Base-by-base conservation (phyloP, 2,888 invertebrate species). In the Luperina testacea region DNA sequence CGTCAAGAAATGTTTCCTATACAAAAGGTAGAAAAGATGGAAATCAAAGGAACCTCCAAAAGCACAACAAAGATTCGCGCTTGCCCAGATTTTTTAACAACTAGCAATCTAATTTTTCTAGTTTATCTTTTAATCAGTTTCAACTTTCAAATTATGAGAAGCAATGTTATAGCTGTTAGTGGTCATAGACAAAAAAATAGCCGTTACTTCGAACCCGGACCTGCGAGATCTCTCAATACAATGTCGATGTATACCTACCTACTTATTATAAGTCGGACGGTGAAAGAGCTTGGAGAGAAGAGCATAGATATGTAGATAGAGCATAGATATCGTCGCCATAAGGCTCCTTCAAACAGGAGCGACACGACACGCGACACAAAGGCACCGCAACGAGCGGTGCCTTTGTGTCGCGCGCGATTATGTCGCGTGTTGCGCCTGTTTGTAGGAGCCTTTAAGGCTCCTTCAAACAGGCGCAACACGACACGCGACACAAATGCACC, bases 51-150 rank as follows among this genome's bases (percentile, higher is more conserved):
- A 82, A 73, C 69, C 17, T 1, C 0, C 15, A 1, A 59, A 15
- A 20, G 0, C 27, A 9, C 1, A 20, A 38, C 5, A 4, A 51
- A 45, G 13, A 78, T 2, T 78, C 51, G 64, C 13, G 65, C 20
- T 27, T 27, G 27, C 45, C 27, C n/a, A 53, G 11, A 6, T 27
- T 83, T 85, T 85, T 85, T 85, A 78, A 27, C 51, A 67, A 64
- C 76, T 64, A 75, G 67, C 85, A 83, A 77, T 86, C 85, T 86
- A 82, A 85, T 85, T 87, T 76, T 72, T 72, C n/a, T 1, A 83
- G 81, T 87, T 87, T 87, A 87, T 87, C 86, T 84, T 67, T 86
- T 82, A 87, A 87, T 87, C 87, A 82, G 84, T 77, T 85, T 82
- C 85, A 85, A 88, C 88, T 88, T 83, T 82, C 80, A 81, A 88